Evolutionary conservation across 2,113 vertebrate genomes (phyloP), one percentile per base, ranked within the genome.

Genomic region (Psettodes erumei): DNA sequence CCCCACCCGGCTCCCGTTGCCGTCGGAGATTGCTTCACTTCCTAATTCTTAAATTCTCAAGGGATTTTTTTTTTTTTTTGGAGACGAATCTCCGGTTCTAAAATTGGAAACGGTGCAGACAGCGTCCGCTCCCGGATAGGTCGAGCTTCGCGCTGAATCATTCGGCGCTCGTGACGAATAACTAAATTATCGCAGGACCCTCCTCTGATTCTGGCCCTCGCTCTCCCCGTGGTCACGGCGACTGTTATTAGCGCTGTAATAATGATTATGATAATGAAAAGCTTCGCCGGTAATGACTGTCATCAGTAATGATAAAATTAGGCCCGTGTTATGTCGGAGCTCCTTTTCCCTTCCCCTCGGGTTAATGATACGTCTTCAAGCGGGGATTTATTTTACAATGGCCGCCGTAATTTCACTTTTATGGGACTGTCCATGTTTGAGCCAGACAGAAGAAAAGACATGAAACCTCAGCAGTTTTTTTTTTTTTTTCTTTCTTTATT

Each of bases 221-320:
- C 33, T 21, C 53, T 38, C 72, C 66, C 69, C 43, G 38, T 79
- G 58, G 77, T 59, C 73, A 64, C 43, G 43, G 61, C 53, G 1
- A 19, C 27, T 64, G 67, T 76, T 81, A 83, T 72, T 82, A 60
- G 40, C 48, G 72, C 71, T 78, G 62, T 71, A 84, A 82, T 75
- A 87, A 86, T 54, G 30, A 83, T 78, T 77, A 82, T 59, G 73
- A 77, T 84, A 79, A 84, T 84, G 77, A 80, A 80, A 85, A 71
- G 59, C 42, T 61, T 73, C 81, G 77, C 69, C 48, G 59, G 55
- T 77, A 72, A 82, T 88, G 75, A 60, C 60, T 33, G 71, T 62
- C 77, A 77, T 77, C 62, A 25, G 42, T 80, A 61, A 84, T 61
- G 40, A 82, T 71, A 56, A 63, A 84, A 86, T 83, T 74, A 73